Base-by-base conservation (phyloP, 2,113 vertebrate genomes). In the Aspidoscelis tigris region DNA sequence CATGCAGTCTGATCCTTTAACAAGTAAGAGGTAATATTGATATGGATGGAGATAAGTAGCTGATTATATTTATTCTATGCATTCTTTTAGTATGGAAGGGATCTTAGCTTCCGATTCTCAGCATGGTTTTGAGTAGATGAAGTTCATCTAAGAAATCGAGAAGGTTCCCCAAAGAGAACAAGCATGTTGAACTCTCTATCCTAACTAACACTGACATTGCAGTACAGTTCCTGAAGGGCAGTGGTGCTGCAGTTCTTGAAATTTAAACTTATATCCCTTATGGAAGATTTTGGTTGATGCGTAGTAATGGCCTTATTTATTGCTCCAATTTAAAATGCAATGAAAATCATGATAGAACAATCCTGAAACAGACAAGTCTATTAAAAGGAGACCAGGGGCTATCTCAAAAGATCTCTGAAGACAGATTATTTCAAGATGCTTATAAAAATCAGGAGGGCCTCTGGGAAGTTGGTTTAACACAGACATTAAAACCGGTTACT, bases 271-370 rank as follows among this genome's bases (percentile, higher is more conserved):
- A 26, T 26, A 44, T 24, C 12, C 66, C 8, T 74, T 41, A 24
- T 81, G 72, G 50, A 39, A 81, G 39, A 26, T 50, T 44, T 76
- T 64, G 72, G 65, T 71, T 53, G 41, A 18, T 66, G 72, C 6
- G n/a, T 73, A 81, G 70, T 76, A 81, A 50, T 26, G 7, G 41
- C 3, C 68, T 50, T 77, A 69, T 76, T 74, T 76, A 81, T 69
- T 69, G 22, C 64, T 39, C 50, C 78, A 76, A 58, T 85, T 81
- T 76, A 85, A 85, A 86, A 76, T 61, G 66, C 50, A 81, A 81
- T 81, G 79, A 77, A 81, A 86, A 76, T 22, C 20, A 64, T 47
- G 73, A 61, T 18, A 61, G 79, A 44, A 61, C 84, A 70, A 70
- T 61, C 44, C 73, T 58, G 20, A 76, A 33, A 78, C 33, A 70